Base-by-base conservation (phyloP, 2,113 vertebrate genomes). In the Todiramphus chloris region DNA sequence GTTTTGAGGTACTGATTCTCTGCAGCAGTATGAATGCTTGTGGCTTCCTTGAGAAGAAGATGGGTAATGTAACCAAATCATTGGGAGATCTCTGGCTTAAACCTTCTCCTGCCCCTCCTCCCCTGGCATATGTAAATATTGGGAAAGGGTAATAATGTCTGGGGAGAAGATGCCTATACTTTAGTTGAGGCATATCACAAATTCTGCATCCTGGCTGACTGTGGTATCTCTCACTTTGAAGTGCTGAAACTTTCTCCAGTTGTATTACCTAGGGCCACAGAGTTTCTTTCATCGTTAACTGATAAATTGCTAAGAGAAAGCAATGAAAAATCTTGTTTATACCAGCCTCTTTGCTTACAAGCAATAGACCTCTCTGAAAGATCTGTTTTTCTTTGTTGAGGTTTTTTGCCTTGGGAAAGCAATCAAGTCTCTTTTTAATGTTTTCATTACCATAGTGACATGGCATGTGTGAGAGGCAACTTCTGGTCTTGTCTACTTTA, bases 281-380 rank as follows among this genome's bases (percentile, higher is more conserved):
- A 87, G 48, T 19, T 83, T n/a, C 59, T 72, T 66, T 78, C 10
- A 12, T 62, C 30, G 68, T 77, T 81, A 81, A 68, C 56, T 48
- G 77, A 90, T 94, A 90, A 83, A 90, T 60, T 90, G 73, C 76
- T 81, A 86, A 86, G 33, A 90, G 90, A 90, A 88, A 86, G 69
- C 82, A 88, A 6, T 64, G 69, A 87, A 87, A 90, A 86, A 44
- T 48, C 55, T 55, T 93, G 79, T 59, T 92, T 86, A 56, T 78
- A 78, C 51, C 60, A 78, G 68, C 43, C 37, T 86, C 39, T 77
- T 77, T n/a, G 5, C 48, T 93, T 55, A 83, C 84, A 76, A 89
- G 86, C 55, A 84, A 1, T 33, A 80, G 50, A 39, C 81, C 74
- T 87, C 83, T 82, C 74, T 94, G 83, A 94, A 86, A 89, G 75